Evolutionary conservation across 2,113 vertebrate species (phyloP).

Genomic region (Pseudorhombus dupliciocellatus): DNA sequence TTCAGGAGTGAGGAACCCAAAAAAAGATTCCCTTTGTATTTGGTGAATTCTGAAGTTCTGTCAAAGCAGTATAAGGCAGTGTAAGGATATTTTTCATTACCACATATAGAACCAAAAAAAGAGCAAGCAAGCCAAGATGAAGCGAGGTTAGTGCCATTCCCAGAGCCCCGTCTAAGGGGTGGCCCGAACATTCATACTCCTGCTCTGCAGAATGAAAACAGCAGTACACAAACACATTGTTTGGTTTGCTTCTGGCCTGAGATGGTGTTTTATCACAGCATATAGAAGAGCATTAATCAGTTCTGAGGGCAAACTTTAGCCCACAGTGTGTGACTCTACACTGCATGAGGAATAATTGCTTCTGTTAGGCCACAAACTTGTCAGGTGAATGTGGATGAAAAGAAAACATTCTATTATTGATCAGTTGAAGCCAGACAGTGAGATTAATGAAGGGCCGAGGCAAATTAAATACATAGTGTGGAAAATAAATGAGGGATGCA

Average conservation of each 20-base stretch:
- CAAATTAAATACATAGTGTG: neutral
- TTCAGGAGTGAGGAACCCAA: neutral
- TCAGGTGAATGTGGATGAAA: constrained; percentile 10
- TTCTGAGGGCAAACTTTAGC: neutral
- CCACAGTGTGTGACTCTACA: neutral
- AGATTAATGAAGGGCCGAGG: neutral
- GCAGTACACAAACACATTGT: neutral
- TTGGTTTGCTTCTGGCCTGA: neutral
- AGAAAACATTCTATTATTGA: neutral
- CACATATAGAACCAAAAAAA: too few species aligned
- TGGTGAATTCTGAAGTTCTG: neutral
- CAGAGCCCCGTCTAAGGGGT: too few species aligned
- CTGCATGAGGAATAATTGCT: neutral
- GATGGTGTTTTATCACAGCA: neutral
- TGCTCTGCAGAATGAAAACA: neutral
- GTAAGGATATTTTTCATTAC: neutral
- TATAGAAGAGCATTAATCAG: neutral
- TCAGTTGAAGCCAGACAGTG: neutral
- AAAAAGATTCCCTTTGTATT: neutral
- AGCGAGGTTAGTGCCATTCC: too few species aligned
- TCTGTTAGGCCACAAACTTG: neutral
- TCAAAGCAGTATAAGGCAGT: neutral
- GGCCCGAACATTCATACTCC: too few species aligned
- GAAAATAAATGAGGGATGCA: neutral
- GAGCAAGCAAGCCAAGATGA: too few species aligned